Conservation (phyloP, 2,113 vertebrate genomes). For the Sceloporus undulatus region DNA sequence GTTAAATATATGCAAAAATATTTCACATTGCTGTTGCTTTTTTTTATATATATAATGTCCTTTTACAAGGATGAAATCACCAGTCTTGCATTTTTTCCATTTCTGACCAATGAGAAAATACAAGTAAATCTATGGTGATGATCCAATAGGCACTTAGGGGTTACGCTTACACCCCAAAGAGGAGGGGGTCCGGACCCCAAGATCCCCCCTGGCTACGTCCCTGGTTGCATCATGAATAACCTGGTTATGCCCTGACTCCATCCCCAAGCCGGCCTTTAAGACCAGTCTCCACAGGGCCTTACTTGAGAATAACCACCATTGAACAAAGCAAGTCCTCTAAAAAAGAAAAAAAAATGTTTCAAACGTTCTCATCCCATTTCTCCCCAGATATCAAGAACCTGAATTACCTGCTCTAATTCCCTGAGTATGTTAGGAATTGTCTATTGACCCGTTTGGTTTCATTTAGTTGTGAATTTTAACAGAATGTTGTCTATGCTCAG, state of each 20-base stretch:
- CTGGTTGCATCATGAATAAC: too few species aligned
- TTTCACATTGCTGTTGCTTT: slow-evolving; percentile 14
- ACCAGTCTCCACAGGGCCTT: background rate
- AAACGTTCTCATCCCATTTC: background rate
- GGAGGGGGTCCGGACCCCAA: too few species aligned
- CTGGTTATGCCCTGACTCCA: too few species aligned
- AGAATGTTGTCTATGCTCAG: background rate
- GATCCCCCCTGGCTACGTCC: too few species aligned
- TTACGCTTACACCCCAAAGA: too few species aligned
- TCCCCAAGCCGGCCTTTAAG: too few species aligned
- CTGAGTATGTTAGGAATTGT: background rate
- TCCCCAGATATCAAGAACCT: background rate
- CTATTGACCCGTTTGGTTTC: background rate
- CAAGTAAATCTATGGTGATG: background rate
- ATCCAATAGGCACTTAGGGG: background rate
- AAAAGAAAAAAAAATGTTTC: background rate
- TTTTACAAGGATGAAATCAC: background rate
- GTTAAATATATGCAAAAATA: slow-evolving; percentile 44
- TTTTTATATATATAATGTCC: background rate
- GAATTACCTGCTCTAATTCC: background rate
- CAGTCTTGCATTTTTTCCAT: background rate
- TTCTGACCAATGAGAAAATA: background rate
- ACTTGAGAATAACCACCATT: slow-evolving; percentile 1
- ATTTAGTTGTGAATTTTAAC: background rate
- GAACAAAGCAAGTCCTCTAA: background rate